These are phyloP conservation scores for Chiridota heheva DNA, from an alignment of 35 echinoderm and acorn worm genomes.

Conservation along the genomic window DNA sequence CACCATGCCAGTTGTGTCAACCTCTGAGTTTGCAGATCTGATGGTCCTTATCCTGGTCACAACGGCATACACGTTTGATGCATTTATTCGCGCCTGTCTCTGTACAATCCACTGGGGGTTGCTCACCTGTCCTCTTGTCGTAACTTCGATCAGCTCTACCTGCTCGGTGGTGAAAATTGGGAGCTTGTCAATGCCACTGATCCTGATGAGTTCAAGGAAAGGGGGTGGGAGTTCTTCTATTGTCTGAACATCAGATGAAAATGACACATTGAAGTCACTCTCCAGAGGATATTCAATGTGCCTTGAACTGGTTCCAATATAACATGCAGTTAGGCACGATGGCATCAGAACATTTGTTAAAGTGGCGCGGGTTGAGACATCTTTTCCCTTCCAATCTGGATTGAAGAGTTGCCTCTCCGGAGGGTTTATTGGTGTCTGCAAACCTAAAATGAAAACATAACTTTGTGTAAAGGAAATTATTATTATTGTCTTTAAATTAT, in stretches of 20 bases:
- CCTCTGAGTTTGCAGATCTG: neutral
- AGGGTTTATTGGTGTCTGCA: conserved; percentile 15
- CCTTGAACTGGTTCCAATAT: neutral
- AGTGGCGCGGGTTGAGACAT: neutral
- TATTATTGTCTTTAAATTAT: no score
- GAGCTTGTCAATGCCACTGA: neutral
- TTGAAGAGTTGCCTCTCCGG: conserved; percentile 2
- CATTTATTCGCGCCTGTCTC: conserved; percentile 32
- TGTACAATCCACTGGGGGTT: conserved; percentile 40
- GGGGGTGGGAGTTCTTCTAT: neutral
- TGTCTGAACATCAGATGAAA: neutral
- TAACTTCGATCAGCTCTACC: conserved; percentile 31
- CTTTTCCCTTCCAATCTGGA: neutral
- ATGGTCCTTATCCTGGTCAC: conserved; percentile 34
- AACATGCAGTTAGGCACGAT: neutral
- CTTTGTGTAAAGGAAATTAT: no score
- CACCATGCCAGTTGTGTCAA: neutral
- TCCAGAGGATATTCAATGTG: neutral
- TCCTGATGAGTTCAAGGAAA: neutral
- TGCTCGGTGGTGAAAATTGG: neutral
- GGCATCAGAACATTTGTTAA: conserved; percentile 6
- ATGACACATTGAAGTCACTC: neutral
- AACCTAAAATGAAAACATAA: neutral
- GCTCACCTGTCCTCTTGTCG: conserved; percentile 49
- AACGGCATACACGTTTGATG: conserved; percentile 44